Evolutionary conservation across 1,140 invertebrate species (phyloP).

Genomic region (Thaumetopoea pityocampa): DNA sequence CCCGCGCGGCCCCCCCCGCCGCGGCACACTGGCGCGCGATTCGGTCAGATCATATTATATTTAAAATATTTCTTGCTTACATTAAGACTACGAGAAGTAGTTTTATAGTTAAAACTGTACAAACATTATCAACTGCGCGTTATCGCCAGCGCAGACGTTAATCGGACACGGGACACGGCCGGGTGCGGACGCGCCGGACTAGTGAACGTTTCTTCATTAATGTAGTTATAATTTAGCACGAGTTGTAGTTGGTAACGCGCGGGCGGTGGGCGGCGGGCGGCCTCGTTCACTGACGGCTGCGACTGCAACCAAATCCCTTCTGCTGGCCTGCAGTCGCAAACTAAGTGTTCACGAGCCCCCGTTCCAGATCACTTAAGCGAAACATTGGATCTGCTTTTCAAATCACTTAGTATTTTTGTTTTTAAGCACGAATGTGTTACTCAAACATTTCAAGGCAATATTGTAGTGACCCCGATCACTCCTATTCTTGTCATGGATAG

Average conservation of each 20-base stretch:
- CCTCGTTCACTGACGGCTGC: no score
- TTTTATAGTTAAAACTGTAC: constrained; percentile 69
- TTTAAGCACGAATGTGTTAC: no score
- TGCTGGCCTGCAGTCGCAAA: no score
- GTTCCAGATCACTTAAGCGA: no score
- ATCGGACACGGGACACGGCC: constrained; percentile 34
- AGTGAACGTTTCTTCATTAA: constrained; percentile 34
- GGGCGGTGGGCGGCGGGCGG: constrained; percentile 33
- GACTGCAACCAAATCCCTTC: no score
- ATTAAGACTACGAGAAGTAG: constrained; percentile 65
- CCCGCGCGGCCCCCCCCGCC: no score
- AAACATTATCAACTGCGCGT: constrained; percentile 57
- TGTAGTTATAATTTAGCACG: constrained; percentile 50
- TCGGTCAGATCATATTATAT: constrained; percentile 74
- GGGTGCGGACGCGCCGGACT: constrained; percentile 33
- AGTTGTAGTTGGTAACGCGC: constrained; percentile 59
- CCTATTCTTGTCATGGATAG: no score
- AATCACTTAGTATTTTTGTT: no score
- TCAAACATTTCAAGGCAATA: no score
- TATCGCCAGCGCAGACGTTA: constrained; percentile 49
- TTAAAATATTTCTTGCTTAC: constrained; percentile 73
- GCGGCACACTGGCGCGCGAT: constrained; percentile 70
- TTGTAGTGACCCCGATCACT: no score
- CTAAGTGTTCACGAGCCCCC: no score
- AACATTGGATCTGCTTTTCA: no score